Evolutionary conservation across 1,140 invertebrate species (phyloP).

Genomic region (Phenacoccus solenopsis): DNA sequence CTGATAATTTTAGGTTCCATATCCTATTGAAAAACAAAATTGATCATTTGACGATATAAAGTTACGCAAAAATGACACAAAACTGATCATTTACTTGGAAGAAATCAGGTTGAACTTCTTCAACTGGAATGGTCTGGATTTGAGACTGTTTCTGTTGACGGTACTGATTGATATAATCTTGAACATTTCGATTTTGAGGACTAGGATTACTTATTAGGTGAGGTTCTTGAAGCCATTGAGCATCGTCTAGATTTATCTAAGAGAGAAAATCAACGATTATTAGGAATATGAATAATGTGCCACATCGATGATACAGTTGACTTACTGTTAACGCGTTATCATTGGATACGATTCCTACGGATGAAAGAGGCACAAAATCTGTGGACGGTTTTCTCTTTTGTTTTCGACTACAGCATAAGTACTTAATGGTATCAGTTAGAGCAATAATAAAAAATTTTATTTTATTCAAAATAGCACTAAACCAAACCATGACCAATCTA

Average conservation of each 20-base stretch:
- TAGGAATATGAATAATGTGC: background rate
- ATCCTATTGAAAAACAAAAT: slow-evolving; percentile 4
- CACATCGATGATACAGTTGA: background rate
- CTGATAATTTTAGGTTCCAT: slow-evolving; percentile 4
- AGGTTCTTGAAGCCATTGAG: background rate
- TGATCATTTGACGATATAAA: too few relatives aligned
- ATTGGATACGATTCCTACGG: background rate
- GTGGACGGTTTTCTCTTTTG: background rate
- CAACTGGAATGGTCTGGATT: background rate
- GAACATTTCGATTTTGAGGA: background rate
- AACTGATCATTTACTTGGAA: background rate
- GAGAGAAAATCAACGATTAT: background rate
- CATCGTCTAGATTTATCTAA: background rate
- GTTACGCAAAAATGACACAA: background rate
- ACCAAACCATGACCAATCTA: background rate
- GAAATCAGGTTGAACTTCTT: background rate
- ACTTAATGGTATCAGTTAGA: background rate
- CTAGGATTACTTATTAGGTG: background rate
- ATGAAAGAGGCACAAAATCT: background rate
- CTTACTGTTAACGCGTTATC: background rate
- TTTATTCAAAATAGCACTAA: background rate
- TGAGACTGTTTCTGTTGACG: background rate
- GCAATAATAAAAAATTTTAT: background rate
- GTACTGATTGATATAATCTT: slow-evolving; percentile 3
- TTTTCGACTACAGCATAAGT: background rate